These are phyloP conservation scores for Gobio gobio DNA, from an alignment of 2,113 vertebrate genomes.

Conservation along the genomic window DNA sequence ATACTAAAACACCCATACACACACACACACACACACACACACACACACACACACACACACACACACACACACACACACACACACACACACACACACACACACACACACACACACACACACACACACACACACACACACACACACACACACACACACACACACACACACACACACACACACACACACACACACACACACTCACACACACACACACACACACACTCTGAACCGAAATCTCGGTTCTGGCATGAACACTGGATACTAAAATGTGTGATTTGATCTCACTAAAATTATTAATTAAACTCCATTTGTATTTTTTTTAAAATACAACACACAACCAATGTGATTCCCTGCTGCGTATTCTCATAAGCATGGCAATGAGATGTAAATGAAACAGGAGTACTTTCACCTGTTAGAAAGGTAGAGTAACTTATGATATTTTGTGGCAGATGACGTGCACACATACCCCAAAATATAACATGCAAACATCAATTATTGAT, in stretches of 20 bases:
- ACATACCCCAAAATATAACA: constrained; percentile 29
- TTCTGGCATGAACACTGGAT: constrained; percentile 18
- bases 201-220: constrained; percentile 27
- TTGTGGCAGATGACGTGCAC: constrained; percentile 1
- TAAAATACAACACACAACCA: not conserved
- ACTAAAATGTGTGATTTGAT: constrained; percentile 8
- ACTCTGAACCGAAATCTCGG: constrained; percentile 44
- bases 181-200: constrained; percentile 8
- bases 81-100: not conserved
- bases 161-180: not conserved
- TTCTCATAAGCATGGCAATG: constrained; percentile 3
- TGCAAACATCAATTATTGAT: constrained; percentile 50
- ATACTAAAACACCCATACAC: constrained; percentile 15
- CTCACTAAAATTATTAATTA: not conserved
- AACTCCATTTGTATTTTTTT: not conserved
- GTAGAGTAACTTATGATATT: not conserved
- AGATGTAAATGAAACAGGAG: constrained; percentile 9
- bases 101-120: constrained; percentile 13
- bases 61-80: constrained; percentile 3
- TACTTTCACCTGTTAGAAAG: constrained; percentile 8
- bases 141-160: constrained; percentile 10
- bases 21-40: constrained; percentile 13
- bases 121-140: constrained; percentile 5
- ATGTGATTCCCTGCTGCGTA: not conserved
- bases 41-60: constrained; percentile 8